These are phyloP conservation scores for Xiphias gladius DNA, from an alignment of 2,113 vertebrate genomes.

Conservation along the genomic window DNA sequence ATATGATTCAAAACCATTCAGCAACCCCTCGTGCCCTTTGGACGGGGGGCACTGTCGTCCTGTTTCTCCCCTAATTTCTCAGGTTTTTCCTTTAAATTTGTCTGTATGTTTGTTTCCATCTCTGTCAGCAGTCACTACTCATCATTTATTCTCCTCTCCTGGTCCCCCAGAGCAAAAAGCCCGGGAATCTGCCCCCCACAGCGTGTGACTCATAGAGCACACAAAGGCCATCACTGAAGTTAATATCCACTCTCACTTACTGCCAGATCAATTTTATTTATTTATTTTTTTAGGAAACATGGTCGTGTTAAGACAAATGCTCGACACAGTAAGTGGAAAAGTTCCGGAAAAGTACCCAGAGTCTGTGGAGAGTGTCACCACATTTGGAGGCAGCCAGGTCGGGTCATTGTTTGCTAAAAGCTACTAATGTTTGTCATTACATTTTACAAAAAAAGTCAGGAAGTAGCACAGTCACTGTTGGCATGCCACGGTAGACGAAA, in stretches of 20 bases:
- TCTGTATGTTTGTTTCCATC: constrained; percentile 42
- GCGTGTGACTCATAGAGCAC: constrained; percentile 53
- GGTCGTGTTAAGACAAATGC: constrained; percentile 19
- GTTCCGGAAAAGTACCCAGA: constrained; percentile 11
- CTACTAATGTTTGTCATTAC: constrained; percentile 29
- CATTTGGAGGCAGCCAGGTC: constrained; percentile 31
- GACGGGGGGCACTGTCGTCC: too few relatives aligned
- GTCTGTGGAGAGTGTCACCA: constrained; percentile 23
- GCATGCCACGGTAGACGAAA: too few relatives aligned
- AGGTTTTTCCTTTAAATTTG: too few relatives aligned
- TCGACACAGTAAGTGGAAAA: constrained; percentile 16
- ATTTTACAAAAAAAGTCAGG: constrained; percentile 52
- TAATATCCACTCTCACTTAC: constrained; percentile 35
- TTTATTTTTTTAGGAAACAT: background rate
- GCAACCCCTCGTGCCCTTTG: too few relatives aligned
- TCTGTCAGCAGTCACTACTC: constrained; percentile 58
- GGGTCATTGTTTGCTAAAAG: constrained; percentile 12
- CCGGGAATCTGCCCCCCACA: constrained; percentile 25
- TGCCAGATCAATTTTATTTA: background rate
- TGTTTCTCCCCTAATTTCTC: too few relatives aligned
- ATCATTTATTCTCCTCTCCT: constrained; percentile 52
- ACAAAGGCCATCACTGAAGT: constrained; percentile 49
- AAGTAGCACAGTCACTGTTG: constrained; percentile 18
- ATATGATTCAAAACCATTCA: too few relatives aligned
- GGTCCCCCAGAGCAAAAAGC: constrained; percentile 10